Evolutionary conservation across 2,888 invertebrate genomes (phyloP).

Genomic region (Drosophila setosimentum): DNA sequence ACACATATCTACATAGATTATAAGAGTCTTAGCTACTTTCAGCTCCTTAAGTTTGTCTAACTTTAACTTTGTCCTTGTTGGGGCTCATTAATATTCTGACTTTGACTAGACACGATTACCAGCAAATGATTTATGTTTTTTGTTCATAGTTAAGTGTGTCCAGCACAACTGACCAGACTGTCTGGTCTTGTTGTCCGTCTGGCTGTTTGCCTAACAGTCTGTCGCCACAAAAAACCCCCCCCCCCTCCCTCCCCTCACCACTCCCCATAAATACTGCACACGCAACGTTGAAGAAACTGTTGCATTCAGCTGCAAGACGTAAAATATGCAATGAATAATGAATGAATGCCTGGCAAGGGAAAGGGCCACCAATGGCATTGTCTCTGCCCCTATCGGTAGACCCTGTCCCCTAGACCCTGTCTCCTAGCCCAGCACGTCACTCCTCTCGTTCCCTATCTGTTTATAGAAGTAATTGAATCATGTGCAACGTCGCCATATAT

Average conservation of each 20-base stretch:
- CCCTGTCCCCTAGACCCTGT: not conserved
- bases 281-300: constrained; percentile 41
- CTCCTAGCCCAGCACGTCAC: not conserved
- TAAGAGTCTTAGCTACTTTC: not conserved
- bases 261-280: constrained; percentile 29
- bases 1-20: not conserved
- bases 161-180: not conserved
- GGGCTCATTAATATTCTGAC: not conserved
- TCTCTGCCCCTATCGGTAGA: not conserved
- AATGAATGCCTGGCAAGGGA: not conserved
- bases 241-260: not conserved
- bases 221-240: not conserved
- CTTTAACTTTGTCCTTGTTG: not conserved
- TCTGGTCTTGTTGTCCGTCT: not conserved
- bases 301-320: constrained; percentile 26
- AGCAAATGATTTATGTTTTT: constrained; percentile 7
- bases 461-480: constrained; percentile 32
- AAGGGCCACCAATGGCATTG: not conserved
- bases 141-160: not conserved
- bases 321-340: constrained; percentile 39
- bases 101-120: not conserved
- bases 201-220: not conserved
- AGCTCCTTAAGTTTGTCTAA: not conserved
- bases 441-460: not conserved
- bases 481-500: constrained; percentile 22